Evolutionary conservation across 2,797 vertebrate species (phyloP).

Genomic region (Acipenser ruthenus): DNA sequence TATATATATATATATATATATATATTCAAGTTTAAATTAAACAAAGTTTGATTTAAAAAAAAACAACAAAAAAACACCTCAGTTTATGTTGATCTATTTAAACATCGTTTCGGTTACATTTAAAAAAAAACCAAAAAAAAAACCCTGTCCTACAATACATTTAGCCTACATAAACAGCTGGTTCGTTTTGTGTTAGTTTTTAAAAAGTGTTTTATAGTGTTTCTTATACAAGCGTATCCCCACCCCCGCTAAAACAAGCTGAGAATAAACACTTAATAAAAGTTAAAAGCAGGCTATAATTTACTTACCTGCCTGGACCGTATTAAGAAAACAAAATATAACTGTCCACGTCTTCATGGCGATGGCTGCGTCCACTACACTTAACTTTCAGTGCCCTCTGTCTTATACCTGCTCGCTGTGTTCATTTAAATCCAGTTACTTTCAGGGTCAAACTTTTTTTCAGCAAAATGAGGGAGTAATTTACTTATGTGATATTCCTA

Average conservation of each 20-base stretch:
- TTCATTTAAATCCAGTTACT: constrained; percentile 26
- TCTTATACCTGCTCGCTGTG: constrained; percentile 29
- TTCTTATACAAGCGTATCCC: background rate
- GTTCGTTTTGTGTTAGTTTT: background rate
- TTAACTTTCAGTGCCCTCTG: background rate
- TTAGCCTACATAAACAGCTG: background rate
- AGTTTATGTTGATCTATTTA: too few species aligned
- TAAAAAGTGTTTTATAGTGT: background rate
- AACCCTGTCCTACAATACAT: background rate
- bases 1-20: too few species aligned
- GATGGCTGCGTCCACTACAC: background rate
- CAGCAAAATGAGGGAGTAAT: constrained; percentile 17
- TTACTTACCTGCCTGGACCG: constrained; percentile 47
- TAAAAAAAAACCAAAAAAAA: background rate
- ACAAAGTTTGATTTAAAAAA: too few species aligned
- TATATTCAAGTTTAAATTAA: too few species aligned
- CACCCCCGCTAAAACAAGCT: background rate
- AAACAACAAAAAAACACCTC: too few species aligned
- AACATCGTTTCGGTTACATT: too few species aligned
- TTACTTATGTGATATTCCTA: constrained; percentile 1
- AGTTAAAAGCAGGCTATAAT: background rate
- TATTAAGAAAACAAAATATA: constrained; percentile 34
- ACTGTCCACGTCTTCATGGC: constrained; percentile 44
- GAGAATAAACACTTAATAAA: background rate
- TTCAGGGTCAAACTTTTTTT: constrained; percentile 30